phyloP scores from a whole-genome alignment of 2,797 vertebrate genomes.

The Bovichtus diacanthus region DNA sequence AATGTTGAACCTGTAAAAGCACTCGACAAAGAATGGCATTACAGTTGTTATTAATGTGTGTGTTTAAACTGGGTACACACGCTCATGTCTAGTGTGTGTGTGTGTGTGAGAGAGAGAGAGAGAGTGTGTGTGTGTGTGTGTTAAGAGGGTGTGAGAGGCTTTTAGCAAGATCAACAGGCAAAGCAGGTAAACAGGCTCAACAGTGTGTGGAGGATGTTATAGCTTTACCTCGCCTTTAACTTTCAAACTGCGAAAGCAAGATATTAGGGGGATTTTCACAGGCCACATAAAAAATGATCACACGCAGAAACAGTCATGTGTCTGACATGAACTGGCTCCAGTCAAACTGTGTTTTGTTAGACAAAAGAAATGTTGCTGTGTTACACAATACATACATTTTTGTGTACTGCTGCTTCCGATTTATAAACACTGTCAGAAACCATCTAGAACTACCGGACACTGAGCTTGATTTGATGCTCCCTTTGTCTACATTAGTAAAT shows the following conservation, averaged over 20 bases:
- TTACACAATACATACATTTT: background rate
- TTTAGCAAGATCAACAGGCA: conserved; percentile 81
- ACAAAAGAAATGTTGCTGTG: background rate
- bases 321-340: background rate
- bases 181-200: conserved; percentile 76
- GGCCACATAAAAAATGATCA: conserved; percentile 24
- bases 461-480: background rate
- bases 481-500: background rate
- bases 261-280: conserved; percentile 44
- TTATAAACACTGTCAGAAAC: background rate
- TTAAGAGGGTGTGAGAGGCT: conserved; percentile 80
- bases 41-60: conserved; percentile 87
- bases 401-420: background rate
- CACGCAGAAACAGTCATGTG: background rate
- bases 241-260: conserved; percentile 42
- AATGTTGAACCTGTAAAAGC: conserved; percentile 83
- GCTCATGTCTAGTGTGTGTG: conserved; percentile 36
- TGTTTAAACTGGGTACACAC: conserved; percentile 81
- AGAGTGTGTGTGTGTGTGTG: conserved; percentile 39
- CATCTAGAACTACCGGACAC: background rate
- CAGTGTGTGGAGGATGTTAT: conserved; percentile 71
- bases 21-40: conserved; percentile 80
- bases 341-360: background rate
- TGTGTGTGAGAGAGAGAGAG: conserved; percentile 2
- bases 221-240: conserved; percentile 53